phyloP scores from a whole-genome alignment of 2,888 invertebrate genomes.

The Leptopilina drosophilae region DNA sequence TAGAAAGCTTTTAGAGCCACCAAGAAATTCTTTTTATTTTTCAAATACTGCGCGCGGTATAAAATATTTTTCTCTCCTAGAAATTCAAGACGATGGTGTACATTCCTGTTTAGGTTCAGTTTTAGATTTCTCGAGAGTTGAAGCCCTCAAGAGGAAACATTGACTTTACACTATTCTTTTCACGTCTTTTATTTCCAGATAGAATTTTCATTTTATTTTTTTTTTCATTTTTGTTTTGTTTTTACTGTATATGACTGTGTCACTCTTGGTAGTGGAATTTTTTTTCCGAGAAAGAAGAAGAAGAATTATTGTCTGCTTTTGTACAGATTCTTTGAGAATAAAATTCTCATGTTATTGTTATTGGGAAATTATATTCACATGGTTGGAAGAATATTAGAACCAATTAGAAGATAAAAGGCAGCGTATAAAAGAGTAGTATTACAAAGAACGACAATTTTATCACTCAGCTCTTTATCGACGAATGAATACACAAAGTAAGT shows the following conservation, averaged over 20 bases:
- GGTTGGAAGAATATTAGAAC: constrained; percentile 45
- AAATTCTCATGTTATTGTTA: too few relatives aligned
- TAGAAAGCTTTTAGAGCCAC: constrained; percentile 31
- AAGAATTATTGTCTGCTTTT: too few relatives aligned
- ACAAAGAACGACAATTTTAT: constrained; percentile 58
- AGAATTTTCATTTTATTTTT: neutral
- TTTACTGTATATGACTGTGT: neutral
- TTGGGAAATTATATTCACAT: neutral
- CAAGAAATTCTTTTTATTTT: neutral
- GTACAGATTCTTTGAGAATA: too few relatives aligned
- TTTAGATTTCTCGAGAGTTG: neutral
- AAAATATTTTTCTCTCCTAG: constrained; percentile 9
- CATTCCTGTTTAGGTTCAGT: constrained; percentile 9
- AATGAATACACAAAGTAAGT: constrained; percentile 1
- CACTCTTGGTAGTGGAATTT: too few relatives aligned
- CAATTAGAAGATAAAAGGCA: constrained; percentile 57
- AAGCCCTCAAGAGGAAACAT: neutral
- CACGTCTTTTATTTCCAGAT: constrained; percentile 3
- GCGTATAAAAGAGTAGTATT: constrained; percentile 52
- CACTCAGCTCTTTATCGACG: constrained; percentile 25
- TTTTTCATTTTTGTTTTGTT: neutral
- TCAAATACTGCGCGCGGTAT: neutral
- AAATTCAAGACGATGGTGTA: constrained; percentile 7
- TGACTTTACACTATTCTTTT: neutral
- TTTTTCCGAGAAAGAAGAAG: too few relatives aligned